Evolutionary conservation across 1,140 invertebrate species (phyloP).

Genomic region (Pinna nobilis): DNA sequence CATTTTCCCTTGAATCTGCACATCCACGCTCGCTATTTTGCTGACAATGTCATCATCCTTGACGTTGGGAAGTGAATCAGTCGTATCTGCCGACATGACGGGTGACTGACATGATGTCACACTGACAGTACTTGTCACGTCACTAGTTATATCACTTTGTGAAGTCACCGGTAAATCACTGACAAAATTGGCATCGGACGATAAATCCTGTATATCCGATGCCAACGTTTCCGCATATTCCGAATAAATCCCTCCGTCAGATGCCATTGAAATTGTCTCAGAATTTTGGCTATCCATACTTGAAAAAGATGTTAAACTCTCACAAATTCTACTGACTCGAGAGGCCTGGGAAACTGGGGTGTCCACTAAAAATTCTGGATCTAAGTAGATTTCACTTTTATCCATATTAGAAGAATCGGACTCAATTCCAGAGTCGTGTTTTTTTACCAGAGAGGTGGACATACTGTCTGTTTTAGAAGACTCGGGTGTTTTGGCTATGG

Average conservation of each 20-base stretch:
- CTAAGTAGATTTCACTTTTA: conserved; percentile 21
- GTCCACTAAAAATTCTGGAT: conserved; percentile 9
- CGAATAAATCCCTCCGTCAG: not conserved
- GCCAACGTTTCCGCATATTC: not conserved
- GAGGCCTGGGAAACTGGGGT: conserved; percentile 9
- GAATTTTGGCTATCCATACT: conserved; percentile 11
- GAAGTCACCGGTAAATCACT: conserved; percentile 7
- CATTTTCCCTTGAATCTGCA: conserved; percentile 15
- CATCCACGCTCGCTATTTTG: conserved; percentile 21
- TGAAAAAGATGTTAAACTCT: conserved; percentile 14
- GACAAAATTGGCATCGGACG: not conserved
- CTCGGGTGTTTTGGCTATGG: too few relatives aligned
- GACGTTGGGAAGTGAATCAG: not conserved
- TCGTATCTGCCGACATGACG: not conserved
- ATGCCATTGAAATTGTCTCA: not conserved
- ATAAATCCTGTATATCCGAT: not conserved
- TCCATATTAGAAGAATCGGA: conserved; percentile 17
- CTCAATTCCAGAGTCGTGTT: conserved; percentile 20
- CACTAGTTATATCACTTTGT: not conserved
- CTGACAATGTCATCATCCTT: conserved; percentile 5
- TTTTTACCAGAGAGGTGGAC: conserved; percentile 14
- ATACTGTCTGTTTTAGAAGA: not conserved
- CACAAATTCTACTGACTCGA: not conserved
- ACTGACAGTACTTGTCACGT: not conserved
- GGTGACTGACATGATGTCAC: too few relatives aligned